These are phyloP conservation scores for Diachasmimorpha longicaudata DNA, from an alignment of 1,140 invertebrate genomes.

Conservation along the genomic window DNA sequence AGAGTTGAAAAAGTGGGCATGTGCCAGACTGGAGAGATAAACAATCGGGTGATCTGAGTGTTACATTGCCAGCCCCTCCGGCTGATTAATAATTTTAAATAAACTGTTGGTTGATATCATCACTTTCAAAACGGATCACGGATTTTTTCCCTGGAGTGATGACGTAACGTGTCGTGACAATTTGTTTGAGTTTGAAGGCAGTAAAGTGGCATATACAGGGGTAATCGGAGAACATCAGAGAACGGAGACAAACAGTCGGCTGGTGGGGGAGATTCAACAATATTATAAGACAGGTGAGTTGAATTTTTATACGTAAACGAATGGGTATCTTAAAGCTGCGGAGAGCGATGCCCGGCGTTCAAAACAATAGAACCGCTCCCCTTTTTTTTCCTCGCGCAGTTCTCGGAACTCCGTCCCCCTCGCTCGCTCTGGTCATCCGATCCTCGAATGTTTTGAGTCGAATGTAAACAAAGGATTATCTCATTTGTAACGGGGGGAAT, in stretches of 20 bases:
- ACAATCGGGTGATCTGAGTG: background rate
- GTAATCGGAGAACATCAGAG: background rate
- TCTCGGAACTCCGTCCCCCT: too few relatives aligned
- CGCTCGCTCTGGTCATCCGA: too few relatives aligned
- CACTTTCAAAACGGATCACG: slow-evolving; percentile 13
- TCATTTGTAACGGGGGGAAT: too few relatives aligned
- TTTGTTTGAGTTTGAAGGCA: slow-evolving; percentile 8
- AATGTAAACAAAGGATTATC: background rate
- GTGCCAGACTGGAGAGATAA: background rate
- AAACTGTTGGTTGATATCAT: background rate
- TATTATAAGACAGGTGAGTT: background rate
- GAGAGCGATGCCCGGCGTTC: too few relatives aligned
- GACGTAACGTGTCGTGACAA: slow-evolving; percentile 25
- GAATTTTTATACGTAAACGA: background rate
- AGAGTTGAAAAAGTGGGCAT: background rate
- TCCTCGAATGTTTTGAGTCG: background rate
- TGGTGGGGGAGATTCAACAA: background rate
- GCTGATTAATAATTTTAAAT: background rate
- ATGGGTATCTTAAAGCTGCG: too few relatives aligned
- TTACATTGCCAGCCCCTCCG: background rate
- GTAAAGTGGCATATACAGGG: background rate
- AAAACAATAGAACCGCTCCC: too few relatives aligned
- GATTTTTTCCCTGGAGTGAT: slow-evolving; percentile 27
- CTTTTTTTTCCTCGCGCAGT: too few relatives aligned
- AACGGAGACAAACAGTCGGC: background rate